Evolutionary conservation across 2,888 invertebrate species (phyloP).

Genomic region (Eristalis intricaria): DNA sequence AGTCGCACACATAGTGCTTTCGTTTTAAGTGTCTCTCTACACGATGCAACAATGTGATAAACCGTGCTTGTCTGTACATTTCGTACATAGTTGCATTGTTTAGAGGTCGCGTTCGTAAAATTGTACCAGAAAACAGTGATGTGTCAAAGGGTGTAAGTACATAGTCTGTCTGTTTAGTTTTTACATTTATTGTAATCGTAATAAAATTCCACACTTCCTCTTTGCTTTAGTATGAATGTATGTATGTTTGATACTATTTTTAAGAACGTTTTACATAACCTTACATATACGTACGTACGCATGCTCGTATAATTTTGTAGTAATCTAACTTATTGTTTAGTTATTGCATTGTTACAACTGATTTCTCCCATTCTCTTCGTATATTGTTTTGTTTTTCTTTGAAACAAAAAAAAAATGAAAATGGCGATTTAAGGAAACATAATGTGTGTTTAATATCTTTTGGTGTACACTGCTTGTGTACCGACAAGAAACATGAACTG

Average conservation of each 20-base stretch:
- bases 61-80: no score
- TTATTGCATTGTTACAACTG: constrained; percentile 71
- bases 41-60: no score
- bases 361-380: constrained; percentile 37
- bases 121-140: background rate
- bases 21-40: no score
- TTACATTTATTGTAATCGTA: constrained; percentile 6
- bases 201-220: constrained; percentile 29
- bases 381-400: background rate
- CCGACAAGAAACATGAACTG: constrained; percentile 10
- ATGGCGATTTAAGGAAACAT: constrained; percentile 48
- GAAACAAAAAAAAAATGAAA: constrained; percentile 33
- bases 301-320: constrained; percentile 28
- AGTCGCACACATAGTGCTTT: no score
- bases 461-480: constrained; percentile 40
- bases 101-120: background rate
- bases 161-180: background rate
- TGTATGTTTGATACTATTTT: constrained; percentile 13
- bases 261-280: constrained; percentile 24
- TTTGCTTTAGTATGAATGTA: constrained; percentile 13
- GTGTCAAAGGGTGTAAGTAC: background rate
- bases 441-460: constrained; percentile 11
- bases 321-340: constrained; percentile 63
- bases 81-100: no score
- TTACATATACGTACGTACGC: constrained; percentile 27